Conservation (phyloP, 64 coral and sea anemone species). For the Montipora efflorescens region DNA sequence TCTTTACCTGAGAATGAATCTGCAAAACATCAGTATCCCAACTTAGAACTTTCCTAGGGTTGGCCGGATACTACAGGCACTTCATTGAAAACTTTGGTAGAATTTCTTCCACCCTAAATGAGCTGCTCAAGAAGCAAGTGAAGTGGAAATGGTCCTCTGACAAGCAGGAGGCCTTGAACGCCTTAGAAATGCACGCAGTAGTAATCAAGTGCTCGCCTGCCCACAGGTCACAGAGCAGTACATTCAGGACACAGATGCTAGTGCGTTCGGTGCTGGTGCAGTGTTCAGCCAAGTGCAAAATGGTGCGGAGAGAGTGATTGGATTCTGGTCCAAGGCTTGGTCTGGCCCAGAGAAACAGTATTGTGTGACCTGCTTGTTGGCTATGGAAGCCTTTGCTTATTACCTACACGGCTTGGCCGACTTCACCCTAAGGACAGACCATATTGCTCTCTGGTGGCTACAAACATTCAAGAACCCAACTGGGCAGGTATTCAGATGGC, state of each 20-base stretch:
- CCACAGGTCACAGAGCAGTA: background rate
- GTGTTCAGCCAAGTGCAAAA: constrained; percentile 7
- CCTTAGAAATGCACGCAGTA: background rate
- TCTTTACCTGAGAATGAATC: too few relatives aligned
- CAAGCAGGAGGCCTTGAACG: background rate
- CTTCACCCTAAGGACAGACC: constrained; percentile 33
- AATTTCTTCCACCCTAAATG: background rate
- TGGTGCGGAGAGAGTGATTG: constrained; percentile 15
- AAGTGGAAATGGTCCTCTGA: background rate
- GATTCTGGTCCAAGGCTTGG: constrained; percentile 32
- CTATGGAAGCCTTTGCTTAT: background rate
- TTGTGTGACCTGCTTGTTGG: background rate
- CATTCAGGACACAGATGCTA: constrained; percentile 45
- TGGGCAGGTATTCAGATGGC: background rate
- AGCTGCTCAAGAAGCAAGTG: background rate
- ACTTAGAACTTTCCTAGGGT: constrained; percentile 16
- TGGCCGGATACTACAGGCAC: constrained; percentile 12
- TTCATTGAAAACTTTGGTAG: background rate
- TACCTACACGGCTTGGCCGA: background rate
- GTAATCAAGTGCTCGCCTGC: constrained; percentile 16
- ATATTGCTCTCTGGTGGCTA: constrained; percentile 13
- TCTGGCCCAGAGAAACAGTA: constrained; percentile 16
- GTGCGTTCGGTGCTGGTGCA: constrained; percentile 10
- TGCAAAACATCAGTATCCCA: background rate
- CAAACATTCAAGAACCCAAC: background rate